Evolutionary conservation across 1,140 invertebrate species (phyloP), one percentile per base, ranked within the genome.

Genomic region (Drosophila kanapiae): DNA sequence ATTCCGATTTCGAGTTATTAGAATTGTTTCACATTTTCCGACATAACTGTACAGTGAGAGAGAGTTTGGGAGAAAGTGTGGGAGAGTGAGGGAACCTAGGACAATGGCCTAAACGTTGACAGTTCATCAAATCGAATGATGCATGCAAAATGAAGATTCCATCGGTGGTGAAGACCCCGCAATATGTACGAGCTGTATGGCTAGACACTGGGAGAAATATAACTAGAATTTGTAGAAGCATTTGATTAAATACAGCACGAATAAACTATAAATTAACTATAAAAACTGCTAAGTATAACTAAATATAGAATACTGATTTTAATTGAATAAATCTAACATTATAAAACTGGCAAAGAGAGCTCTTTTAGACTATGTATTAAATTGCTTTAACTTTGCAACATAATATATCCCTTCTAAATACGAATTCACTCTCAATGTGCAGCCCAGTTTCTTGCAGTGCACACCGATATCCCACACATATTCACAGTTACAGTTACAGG

Each of bases 71-170:
- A 18, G n/a, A 10, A 9, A 33, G n/a, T 23, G 18, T 58, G n/a
- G 31, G 29, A 48, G 42, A 29, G 4, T 37, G 14, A 56, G 53
- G 53, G 18, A 56, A 56, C 53, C 53, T 27, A 56, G 37, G 38
- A 87, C 83, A 87, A 87, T 82, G 59, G 61, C 38, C 79, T 80
- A 80, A 83, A 77, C 78, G 84, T 91, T 90, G 85, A 90, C 85
- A 90, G 86, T 90, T 91, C 86, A 86, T 90, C 85, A 90, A 85
- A 80, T 63, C 86, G 85, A 86, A 90, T 91, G 85, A 90, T 82
- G 82, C 85, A 91, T 90, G 75, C 85, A 86, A 91, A 90, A 90
- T 90, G 64, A 69, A 72, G 63, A 45, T 67, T 67, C 38, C 29
- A 57, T 2, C 23, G 31, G 11, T 27, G 57, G 42, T 31, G 7